Evolutionary conservation across 2,113 vertebrate species (phyloP).

Genomic region (Felis catus): DNA sequence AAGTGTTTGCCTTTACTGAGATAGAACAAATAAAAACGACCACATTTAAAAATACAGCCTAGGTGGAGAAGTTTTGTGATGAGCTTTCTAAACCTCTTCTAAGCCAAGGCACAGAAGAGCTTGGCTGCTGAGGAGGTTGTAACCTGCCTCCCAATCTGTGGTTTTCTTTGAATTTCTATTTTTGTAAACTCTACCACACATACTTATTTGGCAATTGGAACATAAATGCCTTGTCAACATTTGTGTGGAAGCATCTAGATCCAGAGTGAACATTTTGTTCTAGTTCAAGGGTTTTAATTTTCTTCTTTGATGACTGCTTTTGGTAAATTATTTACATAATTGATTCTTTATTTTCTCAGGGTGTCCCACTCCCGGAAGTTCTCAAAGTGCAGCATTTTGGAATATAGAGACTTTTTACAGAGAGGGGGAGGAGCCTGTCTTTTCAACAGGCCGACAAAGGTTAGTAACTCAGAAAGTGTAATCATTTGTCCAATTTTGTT

Average conservation of each 20-base stretch:
- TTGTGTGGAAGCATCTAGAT: neutral
- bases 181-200: neutral
- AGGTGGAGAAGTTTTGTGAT: neutral
- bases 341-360: constrained; percentile 84
- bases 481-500: neutral
- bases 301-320: constrained; percentile 50
- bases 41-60: neutral
- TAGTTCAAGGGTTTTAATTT: constrained; percentile 31
- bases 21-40: constrained; percentile 19
- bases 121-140: neutral
- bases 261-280: constrained; percentile 16
- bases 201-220: neutral
- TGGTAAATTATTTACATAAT: constrained; percentile 57
- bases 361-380: constrained; percentile 95
- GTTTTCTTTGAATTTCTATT: constrained; percentile 11
- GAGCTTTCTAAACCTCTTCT: neutral
- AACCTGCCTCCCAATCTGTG: neutral
- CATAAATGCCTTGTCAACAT: neutral
- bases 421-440: constrained; percentile 97
- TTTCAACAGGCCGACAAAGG: constrained; percentile 97
- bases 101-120: neutral
- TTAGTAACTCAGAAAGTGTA: constrained; percentile 75
- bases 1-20: neutral
- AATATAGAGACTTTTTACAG: constrained; percentile 95
- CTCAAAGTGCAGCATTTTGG: constrained; percentile 97